Conservation (phyloP, 2,797 vertebrate genomes). For the Megaceryle alcyon region DNA sequence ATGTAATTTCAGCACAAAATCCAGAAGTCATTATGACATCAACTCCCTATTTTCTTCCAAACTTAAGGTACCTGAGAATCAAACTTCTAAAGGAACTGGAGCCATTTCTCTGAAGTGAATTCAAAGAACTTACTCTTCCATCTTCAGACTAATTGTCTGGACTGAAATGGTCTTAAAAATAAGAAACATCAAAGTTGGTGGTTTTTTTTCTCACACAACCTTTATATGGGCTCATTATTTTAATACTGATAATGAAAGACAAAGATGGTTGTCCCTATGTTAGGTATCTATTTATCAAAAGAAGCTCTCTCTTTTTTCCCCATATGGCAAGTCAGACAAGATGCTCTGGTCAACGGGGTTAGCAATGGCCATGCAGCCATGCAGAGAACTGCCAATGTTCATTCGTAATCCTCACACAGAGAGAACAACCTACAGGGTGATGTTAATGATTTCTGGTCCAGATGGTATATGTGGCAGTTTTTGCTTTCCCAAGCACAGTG, state of each 20-base stretch:
- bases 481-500: not conserved
- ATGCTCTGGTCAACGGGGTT: not conserved
- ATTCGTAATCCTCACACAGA: not conserved
- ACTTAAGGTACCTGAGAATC: not conserved
- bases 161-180: not conserved
- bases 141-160: not conserved
- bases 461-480: not conserved
- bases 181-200: not conserved
- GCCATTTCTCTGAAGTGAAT: not conserved
- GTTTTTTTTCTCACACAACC: fast-evolving
- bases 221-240: not conserved
- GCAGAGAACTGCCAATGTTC: not conserved
- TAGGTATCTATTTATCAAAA: not conserved
- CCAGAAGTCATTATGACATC: slow-evolving; percentile 65
- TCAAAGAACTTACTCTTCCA: not conserved
- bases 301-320: not conserved
- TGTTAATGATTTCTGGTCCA: not conserved
- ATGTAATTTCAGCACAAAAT: slow-evolving; percentile 74
- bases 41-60: slow-evolving; percentile 36
- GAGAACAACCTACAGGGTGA: not conserved
- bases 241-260: not conserved
- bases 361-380: not conserved
- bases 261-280: not conserved
- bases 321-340: not conserved
- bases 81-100: slow-evolving; percentile 9